A percentile compares a stretch with the other conserved stretches of the same genome.
Evolutionary conservation across 1,140 invertebrate species (phyloP).

Genomic region (Sycophaga agraensis): DNA sequence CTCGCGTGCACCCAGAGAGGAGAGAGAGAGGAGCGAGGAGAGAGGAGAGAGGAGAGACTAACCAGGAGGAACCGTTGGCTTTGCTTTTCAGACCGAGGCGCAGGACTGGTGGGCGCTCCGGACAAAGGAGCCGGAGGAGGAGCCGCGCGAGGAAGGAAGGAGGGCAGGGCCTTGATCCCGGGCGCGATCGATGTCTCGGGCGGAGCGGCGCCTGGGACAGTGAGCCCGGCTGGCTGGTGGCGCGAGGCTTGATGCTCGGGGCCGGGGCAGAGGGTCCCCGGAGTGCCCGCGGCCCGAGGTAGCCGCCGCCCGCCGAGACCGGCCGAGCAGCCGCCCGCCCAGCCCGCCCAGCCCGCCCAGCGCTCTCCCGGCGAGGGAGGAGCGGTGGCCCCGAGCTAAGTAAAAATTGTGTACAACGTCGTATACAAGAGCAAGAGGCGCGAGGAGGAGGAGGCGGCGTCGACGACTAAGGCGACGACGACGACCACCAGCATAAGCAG

Average conservation of each 20-base stretch:
- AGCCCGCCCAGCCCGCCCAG: not conserved
- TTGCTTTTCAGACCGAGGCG: not conserved
- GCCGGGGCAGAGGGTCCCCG: too few species aligned
- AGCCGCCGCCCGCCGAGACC: not conserved
- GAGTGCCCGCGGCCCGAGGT: not conserved
- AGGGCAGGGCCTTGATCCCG: not conserved
- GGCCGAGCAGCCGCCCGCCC: not conserved
- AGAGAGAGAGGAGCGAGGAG: too few species aligned
- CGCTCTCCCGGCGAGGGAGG: not conserved
- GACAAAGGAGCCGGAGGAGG: conserved; percentile 5
- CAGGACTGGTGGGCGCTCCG: not conserved
- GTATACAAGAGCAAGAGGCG: conserved; percentile 31
- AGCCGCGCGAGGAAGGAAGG: not conserved
- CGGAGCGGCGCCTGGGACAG: not conserved
- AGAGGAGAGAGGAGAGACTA: too few species aligned
- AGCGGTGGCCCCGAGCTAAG: conserved; percentile 19
- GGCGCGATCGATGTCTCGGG: conserved; percentile 57
- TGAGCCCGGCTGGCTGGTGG: too few species aligned
- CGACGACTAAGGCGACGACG: conserved; percentile 29
- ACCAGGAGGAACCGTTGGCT: not conserved
- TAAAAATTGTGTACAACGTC: conserved; percentile 33
- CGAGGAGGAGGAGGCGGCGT: conserved; percentile 31
- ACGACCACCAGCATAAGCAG: not conserved
- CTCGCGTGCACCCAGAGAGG: too few species aligned
- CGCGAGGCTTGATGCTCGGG: too few species aligned